Evolutionary conservation across 2,113 vertebrate species (phyloP).

Genomic region (Nasalis larvatus): DNA sequence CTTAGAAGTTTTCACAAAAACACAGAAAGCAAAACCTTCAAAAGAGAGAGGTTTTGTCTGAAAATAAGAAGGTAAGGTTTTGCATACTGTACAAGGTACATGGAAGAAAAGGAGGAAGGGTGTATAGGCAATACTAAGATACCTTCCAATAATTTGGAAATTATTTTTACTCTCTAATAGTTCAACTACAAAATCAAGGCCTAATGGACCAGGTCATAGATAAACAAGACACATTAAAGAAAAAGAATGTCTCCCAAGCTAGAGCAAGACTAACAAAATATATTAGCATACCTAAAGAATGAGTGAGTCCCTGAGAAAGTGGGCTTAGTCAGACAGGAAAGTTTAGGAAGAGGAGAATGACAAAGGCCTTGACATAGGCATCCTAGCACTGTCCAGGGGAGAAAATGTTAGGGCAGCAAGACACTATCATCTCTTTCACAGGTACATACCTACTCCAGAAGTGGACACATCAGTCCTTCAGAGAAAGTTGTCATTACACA

Average conservation of each 20-base stretch:
- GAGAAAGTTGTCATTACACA: not conserved
- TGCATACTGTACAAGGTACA: not conserved
- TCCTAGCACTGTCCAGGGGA: not conserved
- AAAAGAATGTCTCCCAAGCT: not conserved
- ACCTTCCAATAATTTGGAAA: not conserved
- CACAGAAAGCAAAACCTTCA: not conserved
- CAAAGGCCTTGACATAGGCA: not conserved
- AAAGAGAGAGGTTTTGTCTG: not conserved
- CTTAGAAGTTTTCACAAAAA: conserved; percentile 3
- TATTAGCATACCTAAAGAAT: not conserved
- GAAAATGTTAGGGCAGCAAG: not conserved
- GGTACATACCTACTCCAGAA: not conserved
- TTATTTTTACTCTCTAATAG: conserved; percentile 7
- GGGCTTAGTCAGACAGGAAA: not conserved
- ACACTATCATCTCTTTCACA: not conserved
- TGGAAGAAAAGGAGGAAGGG: not conserved
- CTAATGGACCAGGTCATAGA: not conserved
- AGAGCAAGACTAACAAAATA: not conserved
- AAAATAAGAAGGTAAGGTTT: not conserved
- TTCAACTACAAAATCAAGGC: conserved; percentile 29
- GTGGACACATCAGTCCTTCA: not conserved
- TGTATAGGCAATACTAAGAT: not conserved
- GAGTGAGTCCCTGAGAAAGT: not conserved
- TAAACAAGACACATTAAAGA: not conserved
- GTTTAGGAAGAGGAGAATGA: not conserved